Evolutionary conservation across 2,113 vertebrate species (phyloP).

Genomic region (Eulemur rufifrons): DNA sequence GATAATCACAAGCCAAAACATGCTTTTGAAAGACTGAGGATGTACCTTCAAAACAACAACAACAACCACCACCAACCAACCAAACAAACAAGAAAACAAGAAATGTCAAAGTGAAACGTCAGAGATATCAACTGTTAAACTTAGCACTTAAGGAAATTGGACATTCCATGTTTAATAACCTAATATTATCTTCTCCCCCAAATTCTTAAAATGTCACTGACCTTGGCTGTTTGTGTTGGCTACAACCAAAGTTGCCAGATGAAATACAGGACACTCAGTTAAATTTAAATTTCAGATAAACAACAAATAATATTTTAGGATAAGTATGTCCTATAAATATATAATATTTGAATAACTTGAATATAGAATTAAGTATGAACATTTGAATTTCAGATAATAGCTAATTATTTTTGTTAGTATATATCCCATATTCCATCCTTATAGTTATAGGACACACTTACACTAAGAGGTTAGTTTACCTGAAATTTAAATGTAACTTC

Average conservation of each 20-base stretch:
- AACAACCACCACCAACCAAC: too few species aligned
- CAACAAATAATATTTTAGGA: background rate
- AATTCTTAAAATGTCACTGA: background rate
- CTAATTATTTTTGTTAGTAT: background rate
- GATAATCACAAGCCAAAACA: too few species aligned
- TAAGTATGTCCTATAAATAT: background rate
- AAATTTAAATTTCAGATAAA: slow-evolving; percentile 40
- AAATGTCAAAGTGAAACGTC: too few species aligned
- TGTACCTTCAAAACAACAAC: too few species aligned
- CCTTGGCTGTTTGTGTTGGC: background rate
- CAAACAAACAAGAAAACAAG: too few species aligned
- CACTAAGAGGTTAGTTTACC: background rate
- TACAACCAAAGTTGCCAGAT: background rate
- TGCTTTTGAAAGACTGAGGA: too few species aligned
- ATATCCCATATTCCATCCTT: background rate
- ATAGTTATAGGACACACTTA: background rate
- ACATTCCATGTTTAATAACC: too few species aligned
- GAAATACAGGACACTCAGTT: background rate
- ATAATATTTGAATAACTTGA: background rate
- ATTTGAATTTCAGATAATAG: background rate
- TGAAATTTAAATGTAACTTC: background rate
- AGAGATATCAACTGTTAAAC: too few species aligned
- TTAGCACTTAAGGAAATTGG: too few species aligned
- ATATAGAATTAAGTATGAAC: background rate
- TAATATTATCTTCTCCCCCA: background rate